Evolutionary conservation across 1,140 invertebrate genomes (phyloP).

Genomic region (Littorina saxatilis): DNA sequence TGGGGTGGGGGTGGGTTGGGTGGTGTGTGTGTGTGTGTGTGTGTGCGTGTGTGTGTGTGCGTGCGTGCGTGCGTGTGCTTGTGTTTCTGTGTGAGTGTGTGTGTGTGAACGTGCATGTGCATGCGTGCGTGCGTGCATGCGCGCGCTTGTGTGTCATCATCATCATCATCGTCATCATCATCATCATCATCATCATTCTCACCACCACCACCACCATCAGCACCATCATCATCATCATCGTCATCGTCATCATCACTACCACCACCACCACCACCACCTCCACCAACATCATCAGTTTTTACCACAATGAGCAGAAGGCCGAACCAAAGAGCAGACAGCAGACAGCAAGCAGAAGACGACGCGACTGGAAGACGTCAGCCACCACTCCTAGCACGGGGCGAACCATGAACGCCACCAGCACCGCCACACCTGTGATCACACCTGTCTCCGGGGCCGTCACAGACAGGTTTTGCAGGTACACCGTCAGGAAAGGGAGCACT

Average conservation of each 20-base stretch:
- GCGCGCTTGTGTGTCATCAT: too few species aligned
- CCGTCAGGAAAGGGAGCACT: conserved; percentile 40
- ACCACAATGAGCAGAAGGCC: conserved; percentile 18
- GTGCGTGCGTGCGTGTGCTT: too few species aligned
- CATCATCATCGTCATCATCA: conserved; percentile 19
- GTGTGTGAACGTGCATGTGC: too few species aligned
- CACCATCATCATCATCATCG: too few species aligned
- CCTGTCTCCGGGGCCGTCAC: conserved; percentile 43
- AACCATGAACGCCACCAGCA: conserved; percentile 29
- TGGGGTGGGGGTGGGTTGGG: too few species aligned
- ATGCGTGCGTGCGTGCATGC: too few species aligned
- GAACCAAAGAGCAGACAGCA: conserved; percentile 28
- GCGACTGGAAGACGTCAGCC: conserved; percentile 36
- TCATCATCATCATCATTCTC: too few species aligned
- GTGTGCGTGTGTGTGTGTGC: too few species aligned
- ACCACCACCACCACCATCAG: too few species aligned
- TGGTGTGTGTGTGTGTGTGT: too few species aligned
- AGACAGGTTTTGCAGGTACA: conserved; percentile 42
- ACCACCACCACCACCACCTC: conserved; percentile 27
- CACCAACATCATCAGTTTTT: too few species aligned
- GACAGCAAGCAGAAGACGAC: conserved; percentile 31
- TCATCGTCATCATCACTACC: conserved; percentile 25
- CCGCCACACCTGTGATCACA: conserved; percentile 37
- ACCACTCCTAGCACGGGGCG: conserved; percentile 37
- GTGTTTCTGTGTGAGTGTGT: too few species aligned